phyloP scores from a whole-genome alignment of 2,113 vertebrate genomes.

The Channa maculata region DNA sequence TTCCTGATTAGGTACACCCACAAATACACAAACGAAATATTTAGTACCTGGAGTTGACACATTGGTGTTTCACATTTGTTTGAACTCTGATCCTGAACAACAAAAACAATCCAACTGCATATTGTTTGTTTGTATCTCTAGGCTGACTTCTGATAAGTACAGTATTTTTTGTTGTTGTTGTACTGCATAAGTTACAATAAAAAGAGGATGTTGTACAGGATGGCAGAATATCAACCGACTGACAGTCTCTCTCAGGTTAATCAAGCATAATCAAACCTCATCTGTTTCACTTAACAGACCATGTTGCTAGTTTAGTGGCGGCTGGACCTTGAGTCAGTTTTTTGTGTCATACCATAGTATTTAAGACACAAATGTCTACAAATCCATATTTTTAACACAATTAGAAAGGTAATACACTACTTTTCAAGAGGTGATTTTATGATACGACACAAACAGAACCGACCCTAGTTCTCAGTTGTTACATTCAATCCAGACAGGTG shows the following conservation, averaged over 20 bases:
- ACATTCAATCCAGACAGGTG: constrained; percentile 39
- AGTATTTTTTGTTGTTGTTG: constrained; percentile 22
- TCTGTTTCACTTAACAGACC: constrained; percentile 55
- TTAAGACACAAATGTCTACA: background rate
- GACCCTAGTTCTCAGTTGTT: constrained; percentile 29
- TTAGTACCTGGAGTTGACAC: constrained; percentile 11
- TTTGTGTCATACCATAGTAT: constrained; percentile 2
- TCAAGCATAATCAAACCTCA: constrained; percentile 67
- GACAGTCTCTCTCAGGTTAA: constrained; percentile 76
- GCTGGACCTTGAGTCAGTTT: constrained; percentile 42
- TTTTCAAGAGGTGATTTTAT: constrained; percentile 25
- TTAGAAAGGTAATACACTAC: constrained; percentile 1
- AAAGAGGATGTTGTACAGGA: constrained; percentile 65
- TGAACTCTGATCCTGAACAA: constrained; percentile 36
- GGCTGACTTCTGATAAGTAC: constrained; percentile 43
- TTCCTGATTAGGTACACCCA: constrained; percentile 17
- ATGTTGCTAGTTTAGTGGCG: constrained; percentile 19
- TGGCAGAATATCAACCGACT: constrained; percentile 52
- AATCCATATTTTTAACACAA: background rate
- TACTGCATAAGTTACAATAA: constrained; percentile 45
- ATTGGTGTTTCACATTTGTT: constrained; percentile 24
- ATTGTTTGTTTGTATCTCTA: constrained; percentile 53
- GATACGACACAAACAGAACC: constrained; percentile 7
- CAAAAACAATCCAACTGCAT: constrained; percentile 33
- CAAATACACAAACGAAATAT: background rate